Conservation (phyloP, 2,888 invertebrate species). For the Eueremaeus valkanovi region DNA sequence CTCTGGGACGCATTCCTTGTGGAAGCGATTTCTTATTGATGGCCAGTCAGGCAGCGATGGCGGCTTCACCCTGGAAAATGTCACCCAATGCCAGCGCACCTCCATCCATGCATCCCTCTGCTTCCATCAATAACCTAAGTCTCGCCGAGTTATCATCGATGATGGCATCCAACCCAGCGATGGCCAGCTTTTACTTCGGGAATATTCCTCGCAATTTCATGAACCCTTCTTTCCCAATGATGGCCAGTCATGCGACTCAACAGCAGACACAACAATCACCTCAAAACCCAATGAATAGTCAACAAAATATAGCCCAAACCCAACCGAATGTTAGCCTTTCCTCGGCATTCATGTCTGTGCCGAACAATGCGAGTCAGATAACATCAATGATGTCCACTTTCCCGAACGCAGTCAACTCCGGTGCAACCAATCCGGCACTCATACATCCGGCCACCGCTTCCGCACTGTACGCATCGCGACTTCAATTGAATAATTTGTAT, state of each 20-base stretch:
- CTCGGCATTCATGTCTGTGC: background rate
- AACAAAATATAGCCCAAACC: background rate
- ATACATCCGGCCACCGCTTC: constrained; percentile 30
- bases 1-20: constrained; percentile 44
- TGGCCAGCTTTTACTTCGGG: constrained; percentile 39
- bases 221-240: background rate
- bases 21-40: constrained; percentile 45
- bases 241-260: constrained; percentile 28
- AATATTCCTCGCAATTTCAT: constrained; percentile 36
- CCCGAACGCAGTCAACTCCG: background rate
- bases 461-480: constrained; percentile 39
- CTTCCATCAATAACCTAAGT: constrained; percentile 37
- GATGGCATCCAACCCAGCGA: constrained; percentile 43
- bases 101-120: background rate
- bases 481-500: constrained; percentile 36
- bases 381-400: constrained; percentile 3
- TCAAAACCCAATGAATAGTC: too few relatives aligned
- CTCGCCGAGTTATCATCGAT: constrained; percentile 44
- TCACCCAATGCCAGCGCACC: background rate
- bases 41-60: constrained; percentile 44
- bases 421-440: background rate
- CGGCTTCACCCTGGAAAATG: constrained; percentile 30
- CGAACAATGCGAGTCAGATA: background rate
- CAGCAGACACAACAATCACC: constrained; percentile 39
- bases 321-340: background rate